Evolutionary conservation across 2,797 vertebrate genomes (phyloP).

Genomic region (Anguilla pacifica): DNA sequence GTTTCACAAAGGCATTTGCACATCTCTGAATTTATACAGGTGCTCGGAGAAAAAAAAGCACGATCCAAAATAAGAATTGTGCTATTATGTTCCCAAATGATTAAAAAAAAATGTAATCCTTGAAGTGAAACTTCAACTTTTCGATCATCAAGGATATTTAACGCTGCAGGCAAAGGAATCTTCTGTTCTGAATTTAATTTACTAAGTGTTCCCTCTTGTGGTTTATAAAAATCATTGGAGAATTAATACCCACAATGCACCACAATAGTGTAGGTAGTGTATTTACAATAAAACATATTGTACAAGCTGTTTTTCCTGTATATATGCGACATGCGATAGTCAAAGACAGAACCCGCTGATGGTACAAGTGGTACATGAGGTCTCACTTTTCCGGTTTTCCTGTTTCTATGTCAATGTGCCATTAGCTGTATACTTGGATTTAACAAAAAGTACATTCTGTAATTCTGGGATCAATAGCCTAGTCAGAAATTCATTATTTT

Average conservation of each 20-base stretch:
- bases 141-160: constrained; percentile 4
- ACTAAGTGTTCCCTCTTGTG: background rate
- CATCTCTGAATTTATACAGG: background rate
- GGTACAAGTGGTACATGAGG: no score
- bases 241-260: background rate
- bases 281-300: background rate
- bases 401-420: no score
- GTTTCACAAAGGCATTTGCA: background rate
- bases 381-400: no score
- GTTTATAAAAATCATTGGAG: background rate
- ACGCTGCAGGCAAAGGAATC: background rate
- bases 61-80: background rate
- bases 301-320: no score
- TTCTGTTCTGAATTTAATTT: background rate
- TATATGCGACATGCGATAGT: no score
- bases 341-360: background rate
- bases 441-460: no score
- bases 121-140: background rate
- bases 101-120: background rate
- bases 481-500: no score
- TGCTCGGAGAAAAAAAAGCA: background rate
- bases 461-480: no score
- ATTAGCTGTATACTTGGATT: no score
- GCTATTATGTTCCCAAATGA: background rate
- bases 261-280: background rate